Conservation (phyloP, 2,797 vertebrate species). For the Podarcis siculus region DNA sequence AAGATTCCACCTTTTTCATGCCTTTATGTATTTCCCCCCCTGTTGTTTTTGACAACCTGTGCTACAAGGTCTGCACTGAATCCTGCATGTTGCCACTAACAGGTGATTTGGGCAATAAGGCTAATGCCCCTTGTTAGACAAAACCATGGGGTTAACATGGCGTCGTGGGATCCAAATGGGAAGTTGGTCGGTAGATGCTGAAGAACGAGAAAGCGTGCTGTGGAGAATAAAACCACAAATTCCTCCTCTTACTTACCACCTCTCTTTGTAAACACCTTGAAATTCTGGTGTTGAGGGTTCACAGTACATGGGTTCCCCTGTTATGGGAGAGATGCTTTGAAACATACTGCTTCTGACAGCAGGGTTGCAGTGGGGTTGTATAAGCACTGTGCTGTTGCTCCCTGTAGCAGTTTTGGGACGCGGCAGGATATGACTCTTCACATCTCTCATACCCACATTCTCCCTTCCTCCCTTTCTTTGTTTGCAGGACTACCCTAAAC, state of each 20-base stretch:
- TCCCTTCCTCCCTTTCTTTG: conserved; percentile 16
- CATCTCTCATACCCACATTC: background rate
- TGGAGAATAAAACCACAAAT: too few relatives aligned
- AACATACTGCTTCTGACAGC: background rate
- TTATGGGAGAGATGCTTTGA: background rate
- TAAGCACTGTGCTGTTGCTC: background rate
- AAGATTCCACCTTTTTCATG: background rate
- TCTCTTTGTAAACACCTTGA: too few relatives aligned
- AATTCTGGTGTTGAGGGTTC: background rate
- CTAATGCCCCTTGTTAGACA: background rate
- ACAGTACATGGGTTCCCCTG: background rate
- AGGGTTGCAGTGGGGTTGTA: background rate
- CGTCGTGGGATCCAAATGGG: too few relatives aligned
- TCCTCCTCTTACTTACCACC: too few relatives aligned
- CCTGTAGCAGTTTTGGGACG: background rate
- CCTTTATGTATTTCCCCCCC: background rate
- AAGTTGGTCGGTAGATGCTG: too few relatives aligned
- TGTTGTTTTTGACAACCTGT: background rate
- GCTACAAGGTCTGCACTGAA: too few relatives aligned
- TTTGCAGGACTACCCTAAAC: conserved; percentile 95
- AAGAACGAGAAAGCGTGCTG: too few relatives aligned
- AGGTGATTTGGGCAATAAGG: background rate
- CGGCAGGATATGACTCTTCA: too few relatives aligned
- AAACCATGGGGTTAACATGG: background rate
- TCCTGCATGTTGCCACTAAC: too few relatives aligned